phyloP scores from a whole-genome alignment of 2,888 invertebrate species.

The Tetramorium bicarinatum region DNA sequence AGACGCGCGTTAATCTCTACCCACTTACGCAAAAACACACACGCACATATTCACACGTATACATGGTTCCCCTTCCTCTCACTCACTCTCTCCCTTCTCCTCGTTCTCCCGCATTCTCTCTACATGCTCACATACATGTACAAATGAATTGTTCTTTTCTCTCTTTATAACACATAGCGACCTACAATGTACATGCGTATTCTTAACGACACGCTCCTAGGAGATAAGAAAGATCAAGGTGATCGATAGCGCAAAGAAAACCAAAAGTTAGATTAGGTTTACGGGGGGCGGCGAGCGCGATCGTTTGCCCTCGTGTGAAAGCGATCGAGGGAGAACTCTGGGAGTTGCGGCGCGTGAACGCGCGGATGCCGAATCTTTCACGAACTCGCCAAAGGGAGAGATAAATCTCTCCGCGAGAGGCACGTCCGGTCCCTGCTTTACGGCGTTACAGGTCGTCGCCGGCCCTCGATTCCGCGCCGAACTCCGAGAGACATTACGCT shows the following conservation, averaged over 20 bases:
- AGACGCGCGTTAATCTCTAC: conserved; percentile 53
- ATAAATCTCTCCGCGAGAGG: conserved; percentile 8
- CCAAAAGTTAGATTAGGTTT: conserved; percentile 71
- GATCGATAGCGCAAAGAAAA: conserved; percentile 72
- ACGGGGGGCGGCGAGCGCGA: conserved; percentile 77
- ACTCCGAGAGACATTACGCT: neutral
- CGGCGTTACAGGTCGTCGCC: neutral
- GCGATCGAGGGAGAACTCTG: neutral
- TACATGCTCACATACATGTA: conserved; percentile 73
- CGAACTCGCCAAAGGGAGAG: neutral
- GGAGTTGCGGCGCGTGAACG: no score
- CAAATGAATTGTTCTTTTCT: conserved; percentile 68
- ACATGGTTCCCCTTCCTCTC: no score
- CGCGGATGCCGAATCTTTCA: conserved; percentile 14
- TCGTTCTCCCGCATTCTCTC: conserved; percentile 40
- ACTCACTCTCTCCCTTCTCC: neutral
- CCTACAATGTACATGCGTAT: conserved; percentile 73
- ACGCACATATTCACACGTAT: conserved; percentile 1
- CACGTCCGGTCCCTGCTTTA: conserved; percentile 12
- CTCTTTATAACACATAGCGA: conserved; percentile 39
- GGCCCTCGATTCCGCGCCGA: neutral
- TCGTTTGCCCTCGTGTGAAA: neutral
- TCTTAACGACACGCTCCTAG: conserved; percentile 42
- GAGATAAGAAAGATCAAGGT: conserved; percentile 60
- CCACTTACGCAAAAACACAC: conserved; percentile 23